Evolutionary conservation across 2,113 vertebrate species (phyloP), one percentile per base, ranked within the genome.

Genomic region (Campylomormyrus numenius): DNA sequence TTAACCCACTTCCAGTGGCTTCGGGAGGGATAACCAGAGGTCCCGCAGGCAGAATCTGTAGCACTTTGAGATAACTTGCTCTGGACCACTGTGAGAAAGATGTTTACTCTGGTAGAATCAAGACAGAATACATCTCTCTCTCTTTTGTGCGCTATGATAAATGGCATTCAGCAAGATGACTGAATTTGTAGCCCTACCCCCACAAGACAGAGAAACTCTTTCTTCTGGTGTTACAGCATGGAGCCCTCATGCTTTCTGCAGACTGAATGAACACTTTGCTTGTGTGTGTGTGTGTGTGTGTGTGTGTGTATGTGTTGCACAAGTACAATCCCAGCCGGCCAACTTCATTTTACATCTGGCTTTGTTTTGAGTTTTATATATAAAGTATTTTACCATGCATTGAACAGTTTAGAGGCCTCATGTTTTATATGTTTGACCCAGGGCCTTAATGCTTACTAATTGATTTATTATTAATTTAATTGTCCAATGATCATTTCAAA

Each of bases 311-410:
- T 74, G n/a, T n/a, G 24, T 74, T 45, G 58, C n/a, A 88, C 11
- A 50, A 77, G n/a, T 31, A 39, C 45, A 24, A 83, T 35, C 70
- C 88, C 70, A 42, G 90, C 93, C 90, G 89, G 92, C 89, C 85
- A 91, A 92, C 87, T 88, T 92, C 90, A 11, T 92, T 94, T 95
- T 95, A 95, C 95, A 94, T 95, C 94, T 94, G 91, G 86, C 94
- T 92, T 95, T 92, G 89, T 94, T 93, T 93, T 92, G 93, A 92
- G 92, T 95, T 94, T 24, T 45, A 6, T 88, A 88, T 48, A 86
- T 92, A 92, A 93, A 93, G 90, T 93, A 93, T 94, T 93, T 94
- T 93, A 94, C 95, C 95, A 93, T 96, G 95, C 89, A 77, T 85
- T 24, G 49, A 52, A 62, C 24, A 50, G 42, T 91, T 50, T 74